Percentiles rank a stretch among this genome's conserved stretches.
phyloP scores from a whole-genome alignment of 2,888 invertebrate genomes.

The Ennomos erosarius region DNA sequence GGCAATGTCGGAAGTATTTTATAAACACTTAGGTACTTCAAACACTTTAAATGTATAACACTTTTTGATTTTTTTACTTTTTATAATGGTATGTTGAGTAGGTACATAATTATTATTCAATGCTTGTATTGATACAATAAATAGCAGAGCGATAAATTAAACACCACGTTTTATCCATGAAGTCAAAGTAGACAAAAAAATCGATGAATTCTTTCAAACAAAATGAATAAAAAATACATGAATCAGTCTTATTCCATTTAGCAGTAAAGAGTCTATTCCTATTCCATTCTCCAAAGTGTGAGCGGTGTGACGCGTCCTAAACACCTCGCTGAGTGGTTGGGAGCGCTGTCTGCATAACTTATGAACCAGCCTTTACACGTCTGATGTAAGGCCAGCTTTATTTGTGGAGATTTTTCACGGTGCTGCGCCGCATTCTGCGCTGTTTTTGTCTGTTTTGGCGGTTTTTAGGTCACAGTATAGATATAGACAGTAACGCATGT shows the following conservation, averaged over 20 bases:
- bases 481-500: constrained; percentile 6
- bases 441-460: constrained; percentile 7
- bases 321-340: constrained; percentile 25
- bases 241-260: constrained; percentile 19
- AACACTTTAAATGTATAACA: no score
- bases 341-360: constrained; percentile 37
- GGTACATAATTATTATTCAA: no score
- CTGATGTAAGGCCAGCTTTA: constrained; percentile 60
- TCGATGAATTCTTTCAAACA: background rate
- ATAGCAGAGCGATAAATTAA: no score
- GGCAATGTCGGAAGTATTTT: no score
- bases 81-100: no score
- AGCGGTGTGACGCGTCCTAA: constrained; percentile 19
- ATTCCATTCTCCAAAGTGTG: constrained; percentile 21
- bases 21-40: no score
- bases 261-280: constrained; percentile 18
- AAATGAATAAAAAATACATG: background rate
- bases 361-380: constrained; percentile 38
- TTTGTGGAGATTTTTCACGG: constrained; percentile 73
- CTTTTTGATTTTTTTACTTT: no score
- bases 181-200: background rate
- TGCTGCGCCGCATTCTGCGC: constrained; percentile 63
- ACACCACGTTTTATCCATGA: no score
- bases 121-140: no score
- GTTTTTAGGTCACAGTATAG: constrained; percentile 6